phyloP scores from a whole-genome alignment of 2,113 vertebrate genomes.

The Ranitomeya imitator region DNA sequence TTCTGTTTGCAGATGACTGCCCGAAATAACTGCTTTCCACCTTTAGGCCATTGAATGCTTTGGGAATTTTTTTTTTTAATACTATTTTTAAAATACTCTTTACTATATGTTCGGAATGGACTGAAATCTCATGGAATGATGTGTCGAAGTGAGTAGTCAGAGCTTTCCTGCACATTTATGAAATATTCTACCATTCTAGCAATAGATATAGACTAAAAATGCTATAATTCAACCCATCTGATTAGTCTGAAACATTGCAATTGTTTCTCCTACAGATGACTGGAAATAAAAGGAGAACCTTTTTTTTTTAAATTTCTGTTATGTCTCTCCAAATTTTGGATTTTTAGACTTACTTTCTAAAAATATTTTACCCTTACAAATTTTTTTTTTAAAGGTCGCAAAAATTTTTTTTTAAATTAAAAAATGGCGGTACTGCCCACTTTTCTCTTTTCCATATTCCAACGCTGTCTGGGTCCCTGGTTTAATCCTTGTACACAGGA shows the following conservation, averaged over 20 bases:
- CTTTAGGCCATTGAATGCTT: neutral
- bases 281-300: neutral
- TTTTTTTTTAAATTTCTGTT: no score
- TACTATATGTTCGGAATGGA: neutral
- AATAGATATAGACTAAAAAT: neutral
- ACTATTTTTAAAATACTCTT: neutral
- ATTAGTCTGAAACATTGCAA: neutral
- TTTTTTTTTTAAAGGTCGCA: no score
- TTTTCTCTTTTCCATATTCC: no score
- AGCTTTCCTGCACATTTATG: neutral
- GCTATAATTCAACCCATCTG: neutral
- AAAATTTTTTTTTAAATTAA: no score
- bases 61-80: neutral
- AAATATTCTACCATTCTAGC: neutral
- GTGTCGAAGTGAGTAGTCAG: no score
- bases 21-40: conserved; percentile 22
- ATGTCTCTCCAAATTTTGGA: no score
- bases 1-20: conserved; percentile 40
- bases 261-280: neutral
- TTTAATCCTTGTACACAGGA: no score
- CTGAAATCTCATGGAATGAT: neutral
- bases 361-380: no score
- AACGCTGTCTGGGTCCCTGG: no score
- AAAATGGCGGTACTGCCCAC: no score
- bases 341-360: no score